phyloP scores from a whole-genome alignment of 2,888 invertebrate genomes.

The Arenicola marina region DNA sequence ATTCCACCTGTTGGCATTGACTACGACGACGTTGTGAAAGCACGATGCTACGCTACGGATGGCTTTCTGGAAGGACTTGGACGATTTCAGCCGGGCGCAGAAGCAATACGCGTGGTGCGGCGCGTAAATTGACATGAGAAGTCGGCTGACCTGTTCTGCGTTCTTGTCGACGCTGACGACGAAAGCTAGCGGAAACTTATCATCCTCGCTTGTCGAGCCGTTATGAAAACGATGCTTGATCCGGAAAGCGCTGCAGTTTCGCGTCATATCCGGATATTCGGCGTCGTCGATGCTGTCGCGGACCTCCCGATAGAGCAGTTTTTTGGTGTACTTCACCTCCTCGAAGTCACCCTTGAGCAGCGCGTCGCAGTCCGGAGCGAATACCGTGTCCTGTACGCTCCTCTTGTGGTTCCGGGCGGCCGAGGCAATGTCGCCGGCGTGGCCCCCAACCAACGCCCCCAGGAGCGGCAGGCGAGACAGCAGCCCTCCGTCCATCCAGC shows the following conservation, averaged over 20 bases:
- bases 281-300: background rate
- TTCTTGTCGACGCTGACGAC: conserved; percentile 16
- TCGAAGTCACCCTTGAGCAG: background rate
- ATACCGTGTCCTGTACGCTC: background rate
- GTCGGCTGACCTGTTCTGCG: conserved; percentile 19
- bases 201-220: conserved; percentile 11
- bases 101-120: conserved; percentile 30
- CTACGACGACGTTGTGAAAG: conserved; percentile 23
- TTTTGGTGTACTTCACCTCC: background rate
- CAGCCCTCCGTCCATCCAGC: too few relatives aligned
- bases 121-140: conserved; percentile 22
- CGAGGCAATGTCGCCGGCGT: background rate
- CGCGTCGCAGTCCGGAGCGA: conserved; percentile 1
- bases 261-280: background rate
- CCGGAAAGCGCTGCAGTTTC: background rate
- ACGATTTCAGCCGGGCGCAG: conserved; percentile 18
- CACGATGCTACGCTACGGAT: conserved; percentile 15
- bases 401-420: too few relatives aligned
- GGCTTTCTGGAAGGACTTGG: background rate
- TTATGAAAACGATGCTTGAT: too few relatives aligned
- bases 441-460: background rate
- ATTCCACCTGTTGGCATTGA: background rate
- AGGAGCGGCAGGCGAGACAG: too few relatives aligned
- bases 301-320: conserved; percentile 1
- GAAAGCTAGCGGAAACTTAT: conserved; percentile 24